Evolutionary conservation across 1,140 invertebrate species (phyloP), one percentile per base, ranked within the genome.

Genomic region (Drosophila sp.): DNA sequence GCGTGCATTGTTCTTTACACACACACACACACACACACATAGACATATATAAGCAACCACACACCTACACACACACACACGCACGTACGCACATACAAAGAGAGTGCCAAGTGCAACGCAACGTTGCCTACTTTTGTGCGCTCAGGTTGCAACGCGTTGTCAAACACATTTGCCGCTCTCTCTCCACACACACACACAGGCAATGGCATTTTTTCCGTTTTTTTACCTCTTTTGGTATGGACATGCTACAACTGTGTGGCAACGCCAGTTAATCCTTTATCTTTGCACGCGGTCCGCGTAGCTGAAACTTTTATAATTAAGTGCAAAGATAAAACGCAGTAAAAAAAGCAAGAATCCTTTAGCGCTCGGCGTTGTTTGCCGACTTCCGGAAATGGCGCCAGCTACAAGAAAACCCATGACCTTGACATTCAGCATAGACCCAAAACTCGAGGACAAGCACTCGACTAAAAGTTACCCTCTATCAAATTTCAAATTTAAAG

Each of bases 281-380:
- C 71, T 76, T 67, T 16, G 14, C 48, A 34, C 48, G 0, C 50
- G 7, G 7, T 9, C 21, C 41, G 8, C 58, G 46, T 27, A 18
- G 41, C 46, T 50, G 51, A 74, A 70, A 87, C 78, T 87, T 86
- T 87, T 81, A 76, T 87, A 87, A 87, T 87, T 87, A 79, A 86
- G 63, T 65, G 66, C 71, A 62, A 48, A 75, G 74, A 86, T 75
- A 81, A 45, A 45, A 18, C 51, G 51, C 27, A 66, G 53, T 62
- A 53, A 21, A 21, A 21, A 21, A 21, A 21, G 4, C 78, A n/a
- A n/a, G 73, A 58, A 78, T 64, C 78, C 67, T 75, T 71, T 78
- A 34, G 46, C 50, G 58, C 64, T 61, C 27, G 59, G 63, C 59
- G n/a, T n/a, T 41, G 41, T 64, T 46, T 57, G 18, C 54, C 14